Conservation (phyloP, 1,140 invertebrate genomes). For the Diachasma alloeum region DNA sequence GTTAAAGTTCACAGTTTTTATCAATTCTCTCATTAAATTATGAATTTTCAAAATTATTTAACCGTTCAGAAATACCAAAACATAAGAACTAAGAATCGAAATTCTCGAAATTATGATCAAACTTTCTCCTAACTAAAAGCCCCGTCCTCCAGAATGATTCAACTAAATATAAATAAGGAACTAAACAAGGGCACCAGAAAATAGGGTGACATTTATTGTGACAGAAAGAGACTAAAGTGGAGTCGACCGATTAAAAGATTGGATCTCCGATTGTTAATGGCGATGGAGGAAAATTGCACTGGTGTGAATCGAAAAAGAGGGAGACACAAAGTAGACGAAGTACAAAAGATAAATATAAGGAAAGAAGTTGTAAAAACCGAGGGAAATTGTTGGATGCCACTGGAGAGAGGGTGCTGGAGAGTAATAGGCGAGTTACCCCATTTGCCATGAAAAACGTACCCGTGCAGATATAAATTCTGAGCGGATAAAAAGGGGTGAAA, state of each 20-base stretch:
- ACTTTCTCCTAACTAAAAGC: not conserved
- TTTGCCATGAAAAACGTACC: not conserved
- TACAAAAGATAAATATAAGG: not conserved
- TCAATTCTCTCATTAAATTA: too few relatives aligned
- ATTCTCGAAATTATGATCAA: not conserved
- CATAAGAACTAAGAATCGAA: not conserved
- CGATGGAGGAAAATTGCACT: not conserved
- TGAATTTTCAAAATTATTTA: too few relatives aligned
- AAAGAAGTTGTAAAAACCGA: not conserved
- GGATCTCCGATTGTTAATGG: conserved; percentile 2
- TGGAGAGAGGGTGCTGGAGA: not conserved
- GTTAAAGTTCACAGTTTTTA: too few relatives aligned
- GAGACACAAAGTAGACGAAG: not conserved
- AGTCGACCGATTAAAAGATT: not conserved
- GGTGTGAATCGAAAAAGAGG: not conserved
- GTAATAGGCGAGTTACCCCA: conserved; percentile 1
- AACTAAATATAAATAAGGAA: not conserved
- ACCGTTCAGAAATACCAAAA: too few relatives aligned
- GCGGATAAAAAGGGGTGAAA: not conserved
- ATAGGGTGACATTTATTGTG: not conserved
- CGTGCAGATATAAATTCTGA: not conserved
- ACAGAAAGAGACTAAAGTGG: not conserved
- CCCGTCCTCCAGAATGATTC: not conserved
- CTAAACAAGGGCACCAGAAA: not conserved
- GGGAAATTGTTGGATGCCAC: not conserved